Conservation (phyloP, 1,140 invertebrate species). For the Penaeus japonicus region DNA sequence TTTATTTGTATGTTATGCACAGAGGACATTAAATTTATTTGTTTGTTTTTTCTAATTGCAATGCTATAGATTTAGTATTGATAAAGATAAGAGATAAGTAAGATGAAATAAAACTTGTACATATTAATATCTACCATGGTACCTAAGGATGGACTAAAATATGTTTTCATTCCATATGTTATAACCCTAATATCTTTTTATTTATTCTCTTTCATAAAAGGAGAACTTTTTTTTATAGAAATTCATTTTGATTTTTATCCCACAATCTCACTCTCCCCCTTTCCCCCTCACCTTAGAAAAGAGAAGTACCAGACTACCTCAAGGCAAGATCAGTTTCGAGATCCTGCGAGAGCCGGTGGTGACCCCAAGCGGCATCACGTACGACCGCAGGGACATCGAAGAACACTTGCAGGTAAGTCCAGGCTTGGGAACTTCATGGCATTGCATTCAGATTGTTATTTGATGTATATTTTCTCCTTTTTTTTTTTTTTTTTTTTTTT, state of each 20-base stretch:
- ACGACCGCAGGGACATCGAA: conserved; percentile 97
- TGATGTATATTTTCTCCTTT: conserved; percentile 61
- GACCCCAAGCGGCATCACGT: conserved; percentile 98
- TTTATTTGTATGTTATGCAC: too few relatives aligned
- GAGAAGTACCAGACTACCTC: conserved; percentile 97
- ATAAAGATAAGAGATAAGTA: too few relatives aligned
- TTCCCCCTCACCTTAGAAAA: conserved; percentile 73
- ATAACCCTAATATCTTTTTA: background rate
- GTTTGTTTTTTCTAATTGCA: too few relatives aligned
- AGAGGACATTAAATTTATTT: too few relatives aligned
- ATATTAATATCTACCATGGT: too few relatives aligned
- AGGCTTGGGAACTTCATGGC: background rate
- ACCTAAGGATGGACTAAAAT: too few relatives aligned
- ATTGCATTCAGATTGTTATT: background rate
- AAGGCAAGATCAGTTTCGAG: conserved; percentile 99
- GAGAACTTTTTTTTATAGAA: background rate
- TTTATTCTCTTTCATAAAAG: background rate
- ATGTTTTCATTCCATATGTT: too few relatives aligned
- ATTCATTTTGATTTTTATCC: too few relatives aligned
- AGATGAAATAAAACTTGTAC: too few relatives aligned
- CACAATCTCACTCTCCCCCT: too few relatives aligned
- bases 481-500: too few relatives aligned
- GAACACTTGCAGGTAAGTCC: conserved; percentile 88
- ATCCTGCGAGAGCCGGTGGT: conserved; percentile 97
- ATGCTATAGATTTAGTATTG: too few relatives aligned